Evolutionary conservation across 92 coral and sea anemone species (phyloP), one percentile per base, ranked within the genome.

Genomic region (Bergia sp.): DNA sequence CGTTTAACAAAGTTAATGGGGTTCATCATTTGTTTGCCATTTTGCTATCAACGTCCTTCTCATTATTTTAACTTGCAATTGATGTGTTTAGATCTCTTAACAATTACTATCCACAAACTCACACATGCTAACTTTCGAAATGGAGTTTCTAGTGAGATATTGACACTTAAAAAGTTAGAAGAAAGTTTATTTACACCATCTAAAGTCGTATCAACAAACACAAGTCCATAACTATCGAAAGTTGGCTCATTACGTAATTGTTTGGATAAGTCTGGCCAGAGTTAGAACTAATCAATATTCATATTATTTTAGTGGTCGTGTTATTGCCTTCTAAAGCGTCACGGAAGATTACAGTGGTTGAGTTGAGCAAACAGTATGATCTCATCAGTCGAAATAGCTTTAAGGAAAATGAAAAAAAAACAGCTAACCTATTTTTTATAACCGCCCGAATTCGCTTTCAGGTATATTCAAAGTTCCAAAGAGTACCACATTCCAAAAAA

Each of bases 321-420:
- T 15, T 42, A 40, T 76, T 12, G 16, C 80, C 49, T 41, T 4
- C 21, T 23, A 76, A 39, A 29, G 13, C 5, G 47, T 76, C 53
- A 41, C 21, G 53, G 53, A 76, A 41, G 45, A 41, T 41, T 21
- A 1, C 36, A 38, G 41, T 41, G 50, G 78, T 12, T 74, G 78
- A 36, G 78, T 12, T 74, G 78, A 36, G 42, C 47, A 16, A 1
- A 10, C 16, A 74, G 9, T 15, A 74, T 74, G 44, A 41, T 41
- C 45, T 76, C 79, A 76, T 76, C 6, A 20, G 80, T 76, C n/a
- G 53, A 76, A 76, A 76, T 76, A 76, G 80, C 80, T 41, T 42
- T 44, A 37, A 76, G 13, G 12, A 0, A 38, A 40, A 76, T 0
- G 38, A 1, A 41, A 61, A 57, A 57, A 74, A 61, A 61, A 18